phyloP scores from a whole-genome alignment of 2,888 invertebrate genomes.

The Buathra laborator region DNA sequence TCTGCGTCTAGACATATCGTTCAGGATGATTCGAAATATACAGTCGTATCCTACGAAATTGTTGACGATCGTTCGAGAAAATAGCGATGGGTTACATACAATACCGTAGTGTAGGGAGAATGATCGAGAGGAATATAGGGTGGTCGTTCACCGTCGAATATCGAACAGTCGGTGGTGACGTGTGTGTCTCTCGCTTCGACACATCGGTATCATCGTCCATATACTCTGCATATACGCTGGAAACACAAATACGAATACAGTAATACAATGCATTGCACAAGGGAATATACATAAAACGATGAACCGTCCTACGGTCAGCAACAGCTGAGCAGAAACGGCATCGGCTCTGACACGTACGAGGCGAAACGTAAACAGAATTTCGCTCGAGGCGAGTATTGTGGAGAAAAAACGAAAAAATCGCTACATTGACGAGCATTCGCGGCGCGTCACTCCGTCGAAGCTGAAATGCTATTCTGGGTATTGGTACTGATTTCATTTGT shows the following conservation, averaged over 20 bases:
- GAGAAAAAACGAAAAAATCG: neutral
- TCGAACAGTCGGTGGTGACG: slow-evolving; percentile 56
- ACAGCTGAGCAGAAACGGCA: neutral
- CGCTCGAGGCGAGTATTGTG: neutral
- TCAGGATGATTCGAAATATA: neutral
- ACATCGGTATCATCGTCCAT: slow-evolving; percentile 47
- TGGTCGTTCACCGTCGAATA: slow-evolving; percentile 42
- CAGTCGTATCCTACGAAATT: slow-evolving; percentile 7
- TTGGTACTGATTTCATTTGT: neutral
- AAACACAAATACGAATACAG: neutral
- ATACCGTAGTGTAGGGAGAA: slow-evolving; percentile 13
- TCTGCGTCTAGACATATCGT: slow-evolving; percentile 10
- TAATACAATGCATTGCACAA: slow-evolving; percentile 17
- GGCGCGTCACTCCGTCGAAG: neutral
- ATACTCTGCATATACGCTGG: neutral
- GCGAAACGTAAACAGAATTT: slow-evolving; percentile 3
- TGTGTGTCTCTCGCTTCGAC: slow-evolving; percentile 37
- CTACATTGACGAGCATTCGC: neutral
- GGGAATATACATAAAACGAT: slow-evolving; percentile 10
- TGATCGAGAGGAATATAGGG: slow-evolving; percentile 4
- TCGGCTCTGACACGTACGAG: neutral
- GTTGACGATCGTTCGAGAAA: slow-evolving; percentile 19
- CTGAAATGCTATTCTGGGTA: neutral
- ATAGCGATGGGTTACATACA: slow-evolving; percentile 15
- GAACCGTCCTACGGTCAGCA: neutral